These are phyloP conservation scores for Pseudopodoces humilis DNA, from an alignment of 2,113 vertebrate genomes.

Conservation along the genomic window DNA sequence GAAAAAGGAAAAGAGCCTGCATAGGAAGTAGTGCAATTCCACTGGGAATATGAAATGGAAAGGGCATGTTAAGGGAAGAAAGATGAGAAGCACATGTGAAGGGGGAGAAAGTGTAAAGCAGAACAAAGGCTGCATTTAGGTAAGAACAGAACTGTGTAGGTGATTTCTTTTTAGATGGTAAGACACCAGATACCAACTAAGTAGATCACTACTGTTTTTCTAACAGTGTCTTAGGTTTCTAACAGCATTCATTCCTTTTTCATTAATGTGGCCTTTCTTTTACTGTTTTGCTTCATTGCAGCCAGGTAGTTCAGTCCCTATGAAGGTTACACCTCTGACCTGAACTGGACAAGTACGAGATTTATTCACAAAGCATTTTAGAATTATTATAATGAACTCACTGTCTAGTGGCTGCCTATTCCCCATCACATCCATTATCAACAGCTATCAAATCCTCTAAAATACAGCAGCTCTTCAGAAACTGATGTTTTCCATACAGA, in stretches of 20 bases:
- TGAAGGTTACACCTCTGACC: background rate
- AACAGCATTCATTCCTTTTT: background rate
- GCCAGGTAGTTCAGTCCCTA: background rate
- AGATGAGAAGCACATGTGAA: background rate
- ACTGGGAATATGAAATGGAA: background rate
- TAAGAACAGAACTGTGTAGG: background rate
- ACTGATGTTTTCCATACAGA: background rate
- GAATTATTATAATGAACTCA: background rate
- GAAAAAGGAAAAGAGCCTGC: background rate
- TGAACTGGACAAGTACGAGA: background rate
- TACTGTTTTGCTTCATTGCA: background rate
- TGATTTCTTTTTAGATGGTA: background rate
- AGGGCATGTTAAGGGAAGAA: background rate
- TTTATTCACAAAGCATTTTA: background rate
- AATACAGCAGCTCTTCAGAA: background rate
- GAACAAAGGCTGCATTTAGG: constrained; percentile 31
- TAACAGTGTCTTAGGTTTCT: background rate
- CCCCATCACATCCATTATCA: constrained; percentile 22
- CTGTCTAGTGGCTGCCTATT: background rate
- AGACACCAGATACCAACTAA: background rate
- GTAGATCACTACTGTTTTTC: background rate
- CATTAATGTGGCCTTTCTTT: background rate
- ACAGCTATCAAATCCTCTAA: background rate
- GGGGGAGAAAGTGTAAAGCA: background rate
- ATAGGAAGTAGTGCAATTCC: background rate